Evolutionary conservation across 2,797 vertebrate species (phyloP), one percentile per base, ranked within the genome.

Genomic region (Lophotriccus pileatus): DNA sequence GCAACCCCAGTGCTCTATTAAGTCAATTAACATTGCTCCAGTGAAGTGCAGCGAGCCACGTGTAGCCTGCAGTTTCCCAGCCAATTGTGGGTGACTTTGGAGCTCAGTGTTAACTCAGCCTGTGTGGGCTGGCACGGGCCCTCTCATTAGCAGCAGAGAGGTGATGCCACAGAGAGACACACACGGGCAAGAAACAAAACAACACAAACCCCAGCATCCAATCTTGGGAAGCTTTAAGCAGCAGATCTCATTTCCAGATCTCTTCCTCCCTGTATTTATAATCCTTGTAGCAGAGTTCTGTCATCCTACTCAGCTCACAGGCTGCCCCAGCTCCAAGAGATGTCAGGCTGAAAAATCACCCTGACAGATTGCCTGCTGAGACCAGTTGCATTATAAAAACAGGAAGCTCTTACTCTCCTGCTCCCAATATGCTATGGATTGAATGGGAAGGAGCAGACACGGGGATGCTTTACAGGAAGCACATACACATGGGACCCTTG

Each of bases 281-380:
- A 87, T 66, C 74, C 87, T 67, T 9, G 59, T 22, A 81, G 86
- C 53, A 44, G 60, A 75, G 62, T 53, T 69, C 94, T 87, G 74
- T 73, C 84, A 80, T 74, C 90, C 85, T 37, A 23, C 78, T 79
- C 81, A 66, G 75, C 84, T 84, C 84, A 43, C 67, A 56, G 86
- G 47, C 69, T 87, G 69, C 74, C 76, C 89, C 67, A 49, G 73
- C 91, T 60, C 73, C 47, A n/a, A 67, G 87, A 87, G 50, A 59
- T 12, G 80, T 75, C 76, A 94, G 94, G 94, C 70, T 90, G 92
- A 76, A 86, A 88, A 91, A 87, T 90, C 80, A 90, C 89, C 85
- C 84, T 50, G 16, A 50, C 86, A 90, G 84, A 43, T 79, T 60
- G 94, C 67, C 87, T 88, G 84, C 64, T 34, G 91, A 69, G 90